A percentile compares a stretch with the other conserved stretches of the same genome.
Conservation (phyloP, 2,888 invertebrate species). For the Acanthosoma haemorrhoidale region DNA sequence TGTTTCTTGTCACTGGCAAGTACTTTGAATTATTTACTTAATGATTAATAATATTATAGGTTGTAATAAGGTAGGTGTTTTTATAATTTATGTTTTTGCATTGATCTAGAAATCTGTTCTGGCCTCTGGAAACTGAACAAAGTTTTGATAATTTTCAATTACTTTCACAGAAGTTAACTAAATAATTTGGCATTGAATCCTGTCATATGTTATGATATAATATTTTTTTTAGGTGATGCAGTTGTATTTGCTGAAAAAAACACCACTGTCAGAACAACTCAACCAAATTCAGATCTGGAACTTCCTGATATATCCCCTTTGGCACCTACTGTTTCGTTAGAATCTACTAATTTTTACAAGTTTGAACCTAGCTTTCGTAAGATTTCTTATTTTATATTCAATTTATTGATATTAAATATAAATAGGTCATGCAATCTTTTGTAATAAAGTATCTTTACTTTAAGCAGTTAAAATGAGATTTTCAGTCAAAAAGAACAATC, state of each 20-base stretch:
- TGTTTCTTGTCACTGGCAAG: constrained; percentile 9
- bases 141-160: neutral
- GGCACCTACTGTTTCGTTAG: constrained; percentile 63
- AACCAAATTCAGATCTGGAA: neutral
- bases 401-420: too few species aligned
- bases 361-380: constrained; percentile 64
- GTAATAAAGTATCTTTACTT: too few species aligned
- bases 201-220: neutral
- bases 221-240: constrained; percentile 8
- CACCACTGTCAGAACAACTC: neutral
- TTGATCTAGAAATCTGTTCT: neutral
- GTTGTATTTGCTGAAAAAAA: constrained; percentile 2
- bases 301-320: constrained; percentile 73
- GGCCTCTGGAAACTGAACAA: neutral
- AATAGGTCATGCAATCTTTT: too few species aligned
- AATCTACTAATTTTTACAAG: constrained; percentile 59
- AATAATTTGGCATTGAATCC: neutral
- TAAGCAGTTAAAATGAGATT: too few species aligned
- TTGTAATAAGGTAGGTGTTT: neutral
- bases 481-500: too few species aligned
- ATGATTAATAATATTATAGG: neutral
- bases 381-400: constrained; percentile 43
- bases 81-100: neutral
- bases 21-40: too few species aligned
- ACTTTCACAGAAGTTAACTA: too few species aligned